These are phyloP conservation scores for Tachyglossus aculeatus DNA, from an alignment of 2,797 vertebrate genomes.

Conservation along the genomic window DNA sequence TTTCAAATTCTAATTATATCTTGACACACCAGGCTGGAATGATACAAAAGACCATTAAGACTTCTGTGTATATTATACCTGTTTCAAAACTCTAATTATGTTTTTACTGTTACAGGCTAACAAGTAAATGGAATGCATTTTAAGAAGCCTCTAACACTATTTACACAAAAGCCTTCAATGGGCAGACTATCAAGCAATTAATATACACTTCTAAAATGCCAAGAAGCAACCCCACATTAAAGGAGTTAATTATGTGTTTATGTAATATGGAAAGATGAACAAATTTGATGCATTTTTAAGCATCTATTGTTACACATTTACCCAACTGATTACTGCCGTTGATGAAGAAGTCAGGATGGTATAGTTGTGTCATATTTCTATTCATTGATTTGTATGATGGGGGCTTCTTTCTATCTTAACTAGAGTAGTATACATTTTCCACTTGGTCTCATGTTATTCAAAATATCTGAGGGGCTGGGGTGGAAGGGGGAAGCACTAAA, in stretches of 20 bases:
- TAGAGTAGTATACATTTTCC: conserved; percentile 8
- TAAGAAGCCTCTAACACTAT: conserved; percentile 52
- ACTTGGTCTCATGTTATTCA: conserved; percentile 1
- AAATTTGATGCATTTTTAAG: conserved; percentile 8
- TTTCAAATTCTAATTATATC: conserved; percentile 58
- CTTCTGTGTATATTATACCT: conserved; percentile 34
- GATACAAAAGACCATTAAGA: conserved; percentile 46
- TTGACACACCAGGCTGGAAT: conserved; percentile 48
- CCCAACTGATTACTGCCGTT: neutral
- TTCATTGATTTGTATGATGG: neutral
- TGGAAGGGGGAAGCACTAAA: too few relatives aligned
- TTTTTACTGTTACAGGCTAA: conserved; percentile 44
- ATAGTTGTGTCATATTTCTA: neutral
- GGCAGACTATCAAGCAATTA: conserved; percentile 57
- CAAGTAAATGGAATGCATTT: conserved; percentile 47
- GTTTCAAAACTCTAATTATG: conserved; percentile 50
- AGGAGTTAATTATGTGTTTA: conserved; percentile 31
- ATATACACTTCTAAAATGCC: conserved; percentile 44
- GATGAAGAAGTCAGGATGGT: neutral
- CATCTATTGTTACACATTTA: conserved; percentile 28
- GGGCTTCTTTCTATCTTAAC: conserved; percentile 19
- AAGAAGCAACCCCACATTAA: conserved; percentile 29
- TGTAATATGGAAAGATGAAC: conserved; percentile 2
- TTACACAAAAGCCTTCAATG: conserved; percentile 43
- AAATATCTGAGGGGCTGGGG: neutral